These are phyloP conservation scores for Meghimatium bilineatum DNA, from an alignment of 2,888 invertebrate species.

Conservation along the genomic window DNA sequence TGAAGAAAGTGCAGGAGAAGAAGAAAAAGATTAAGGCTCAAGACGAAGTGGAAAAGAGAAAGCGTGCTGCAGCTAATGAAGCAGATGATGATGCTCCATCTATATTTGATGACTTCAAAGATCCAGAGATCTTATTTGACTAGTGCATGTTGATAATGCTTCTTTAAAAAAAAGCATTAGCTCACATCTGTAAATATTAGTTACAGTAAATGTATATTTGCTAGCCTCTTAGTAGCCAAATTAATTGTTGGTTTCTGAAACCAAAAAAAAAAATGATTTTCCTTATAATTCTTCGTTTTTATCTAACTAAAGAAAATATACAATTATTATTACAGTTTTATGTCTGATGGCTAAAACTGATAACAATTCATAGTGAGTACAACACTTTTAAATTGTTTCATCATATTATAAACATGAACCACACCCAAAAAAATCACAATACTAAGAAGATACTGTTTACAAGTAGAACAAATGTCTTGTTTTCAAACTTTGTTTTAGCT, in stretches of 20 bases:
- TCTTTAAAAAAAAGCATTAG: neutral
- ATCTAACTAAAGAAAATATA: neutral
- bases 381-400: too few relatives aligned
- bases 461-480: too few relatives aligned
- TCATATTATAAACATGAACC: too few relatives aligned
- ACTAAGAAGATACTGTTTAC: too few relatives aligned
- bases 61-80: neutral
- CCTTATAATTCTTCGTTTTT: neutral
- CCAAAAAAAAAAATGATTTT: neutral
- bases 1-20: constrained; percentile 91
- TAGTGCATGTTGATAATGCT: neutral
- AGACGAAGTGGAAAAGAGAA: constrained; percentile 79
- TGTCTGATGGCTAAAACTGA: too few relatives aligned
- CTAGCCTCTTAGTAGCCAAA: neutral
- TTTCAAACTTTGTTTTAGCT: too few relatives aligned
- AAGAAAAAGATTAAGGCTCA: constrained; percentile 89
- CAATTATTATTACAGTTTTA: too few relatives aligned
- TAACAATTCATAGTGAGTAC: too few relatives aligned
- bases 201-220: neutral
- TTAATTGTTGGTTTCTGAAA: neutral
- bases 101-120: constrained; percentile 46
- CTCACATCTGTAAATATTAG: neutral
- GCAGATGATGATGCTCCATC: constrained; percentile 28
- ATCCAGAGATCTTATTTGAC: constrained; percentile 49
- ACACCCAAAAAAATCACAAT: too few relatives aligned